Base-by-base conservation (phyloP, 2,888 invertebrate species). In the Parnassius glacialis region DNA sequence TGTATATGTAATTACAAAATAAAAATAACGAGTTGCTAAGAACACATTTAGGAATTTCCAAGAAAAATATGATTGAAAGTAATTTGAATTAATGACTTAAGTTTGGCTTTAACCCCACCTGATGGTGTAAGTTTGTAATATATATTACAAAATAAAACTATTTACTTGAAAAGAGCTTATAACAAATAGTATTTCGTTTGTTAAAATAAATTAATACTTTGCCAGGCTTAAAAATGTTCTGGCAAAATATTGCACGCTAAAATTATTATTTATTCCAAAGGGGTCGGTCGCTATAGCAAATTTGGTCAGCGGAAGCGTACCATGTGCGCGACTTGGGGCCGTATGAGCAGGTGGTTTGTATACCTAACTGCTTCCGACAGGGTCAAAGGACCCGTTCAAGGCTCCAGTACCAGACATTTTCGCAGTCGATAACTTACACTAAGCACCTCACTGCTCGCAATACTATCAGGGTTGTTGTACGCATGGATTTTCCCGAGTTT, bases 371-470 rank as follows among this genome's bases (percentile, higher is more conserved):
- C 80, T 76, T 41, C 59, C 51, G 78, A 72, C 73, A 78, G 80
- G 89, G 84, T 90, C 89, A 89, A 85, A 85, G 84, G 86, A 88
- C 90, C 72, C 74, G 67, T 71, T 76, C 89, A 88, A 90, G 89
- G 90, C 82, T 82, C 73, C 67, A 73, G 72, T 72, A 62, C 77
- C 76, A 81, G 80, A 83, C 84, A 81, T 84, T 84, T 74, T 81
- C 74, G 79, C 81, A 72, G 80, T 79, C 83, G 75, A 78, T 81
- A 81, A 81, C 83, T 83, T 84, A 81, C 72, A 71, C 70, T 71
- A 78, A 77, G 81, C 80, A 79, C 81, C 82, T 79, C 74, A 65
- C 68, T 64, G 67, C 66, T 61, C 54, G 66, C 62, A 52, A 64
- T 64, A 65, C 67, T 65, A 69, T 59, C 61, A 57, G 53, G 16